These are phyloP conservation scores for Mugil cephalus DNA, from an alignment of 2,113 vertebrate genomes.

Conservation along the genomic window DNA sequence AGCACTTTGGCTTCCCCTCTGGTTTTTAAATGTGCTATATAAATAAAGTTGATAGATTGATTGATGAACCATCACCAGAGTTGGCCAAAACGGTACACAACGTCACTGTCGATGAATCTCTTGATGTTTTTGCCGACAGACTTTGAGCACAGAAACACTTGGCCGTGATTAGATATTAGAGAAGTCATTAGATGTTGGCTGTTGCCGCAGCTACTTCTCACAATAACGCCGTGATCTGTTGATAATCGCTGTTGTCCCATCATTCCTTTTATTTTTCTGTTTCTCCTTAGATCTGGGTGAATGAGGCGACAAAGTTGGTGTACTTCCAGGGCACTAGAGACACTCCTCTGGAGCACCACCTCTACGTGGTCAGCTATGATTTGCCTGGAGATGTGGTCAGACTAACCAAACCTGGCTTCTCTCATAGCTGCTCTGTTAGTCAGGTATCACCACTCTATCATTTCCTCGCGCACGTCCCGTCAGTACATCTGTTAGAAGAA, in stretches of 20 bases:
- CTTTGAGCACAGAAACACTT: background rate
- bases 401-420: conserved; percentile 93
- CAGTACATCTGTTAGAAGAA: background rate
- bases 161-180: too few relatives aligned
- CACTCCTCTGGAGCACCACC: conserved; percentile 95
- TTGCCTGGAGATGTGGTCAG: conserved; percentile 89
- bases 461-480: background rate
- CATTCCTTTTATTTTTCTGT: background rate
- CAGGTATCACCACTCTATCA: conserved; percentile 82
- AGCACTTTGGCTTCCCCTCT: too few relatives aligned
- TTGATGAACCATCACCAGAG: too few relatives aligned
- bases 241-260: too few relatives aligned
- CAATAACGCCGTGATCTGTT: too few relatives aligned
- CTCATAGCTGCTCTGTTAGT: conserved; percentile 97
- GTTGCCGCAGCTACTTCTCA: too few relatives aligned
- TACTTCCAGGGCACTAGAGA: conserved; percentile 97
- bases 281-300: conserved; percentile 92
- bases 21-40: too few relatives aligned
- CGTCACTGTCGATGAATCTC: too few relatives aligned
- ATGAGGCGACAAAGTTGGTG: conserved; percentile 91
- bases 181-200: too few relatives aligned
- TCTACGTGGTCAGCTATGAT: conserved; percentile 94
- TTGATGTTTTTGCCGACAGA: too few relatives aligned
- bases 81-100: background rate
- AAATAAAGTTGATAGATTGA: too few relatives aligned